These are phyloP conservation scores for Garrulus glandarius DNA, from an alignment of 2,797 vertebrate species.

Conservation along the genomic window DNA sequence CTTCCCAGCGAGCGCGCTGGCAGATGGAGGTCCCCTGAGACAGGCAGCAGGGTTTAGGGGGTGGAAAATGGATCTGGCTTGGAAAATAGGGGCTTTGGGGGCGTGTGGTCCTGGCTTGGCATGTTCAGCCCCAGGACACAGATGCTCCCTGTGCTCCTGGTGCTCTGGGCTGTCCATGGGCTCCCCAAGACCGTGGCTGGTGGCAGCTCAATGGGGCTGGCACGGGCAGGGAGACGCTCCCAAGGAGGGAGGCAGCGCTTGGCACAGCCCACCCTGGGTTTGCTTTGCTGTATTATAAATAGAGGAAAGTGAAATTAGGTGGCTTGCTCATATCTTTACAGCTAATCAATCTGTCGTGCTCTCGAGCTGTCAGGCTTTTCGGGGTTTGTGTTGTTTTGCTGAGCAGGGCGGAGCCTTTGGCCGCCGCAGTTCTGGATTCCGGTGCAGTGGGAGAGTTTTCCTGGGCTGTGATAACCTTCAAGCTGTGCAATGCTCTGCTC, in stretches of 20 bases:
- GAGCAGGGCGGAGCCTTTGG: background rate
- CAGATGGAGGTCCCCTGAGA: background rate
- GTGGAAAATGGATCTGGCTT: background rate
- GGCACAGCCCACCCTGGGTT: background rate
- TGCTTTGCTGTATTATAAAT: background rate
- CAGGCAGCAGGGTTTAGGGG: background rate
- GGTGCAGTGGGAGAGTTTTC: background rate
- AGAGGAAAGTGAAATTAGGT: background rate
- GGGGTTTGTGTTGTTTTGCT: background rate
- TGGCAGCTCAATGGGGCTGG: background rate
- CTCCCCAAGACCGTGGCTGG: background rate
- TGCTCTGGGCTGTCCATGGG: background rate
- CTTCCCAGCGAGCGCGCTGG: background rate
- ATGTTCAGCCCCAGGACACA: accelerated
- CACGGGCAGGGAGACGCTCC: background rate
- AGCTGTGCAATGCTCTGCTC: background rate
- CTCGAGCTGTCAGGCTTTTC: background rate
- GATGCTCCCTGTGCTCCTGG: background rate
- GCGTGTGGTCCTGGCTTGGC: accelerated
- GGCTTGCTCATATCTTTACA: slow-evolving; percentile 20
- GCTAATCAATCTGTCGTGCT: slow-evolving; percentile 5
- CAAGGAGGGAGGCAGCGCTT: background rate
- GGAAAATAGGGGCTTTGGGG: background rate
- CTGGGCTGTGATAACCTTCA: background rate
- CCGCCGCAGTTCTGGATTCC: background rate